phyloP scores from a whole-genome alignment of 2,113 vertebrate species.

The Lamprotornis superbus region DNA sequence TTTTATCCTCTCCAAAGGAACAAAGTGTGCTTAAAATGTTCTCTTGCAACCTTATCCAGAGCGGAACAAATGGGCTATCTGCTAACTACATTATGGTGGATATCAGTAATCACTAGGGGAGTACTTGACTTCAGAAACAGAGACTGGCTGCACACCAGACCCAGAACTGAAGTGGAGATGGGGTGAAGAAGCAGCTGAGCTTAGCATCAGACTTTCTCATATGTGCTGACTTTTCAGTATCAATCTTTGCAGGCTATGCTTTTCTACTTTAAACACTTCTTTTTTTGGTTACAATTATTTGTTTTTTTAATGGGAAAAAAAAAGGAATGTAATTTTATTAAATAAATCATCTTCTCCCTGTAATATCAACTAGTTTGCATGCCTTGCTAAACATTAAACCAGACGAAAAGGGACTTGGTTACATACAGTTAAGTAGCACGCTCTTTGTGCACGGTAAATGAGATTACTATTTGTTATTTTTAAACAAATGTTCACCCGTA shows the following conservation, averaged over 20 bases:
- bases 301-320: background rate
- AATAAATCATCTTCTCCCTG: conserved; percentile 33
- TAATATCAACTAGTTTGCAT: background rate
- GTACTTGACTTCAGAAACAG: background rate
- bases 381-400: conserved; percentile 52
- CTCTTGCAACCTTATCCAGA: background rate
- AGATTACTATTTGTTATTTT: conserved; percentile 68
- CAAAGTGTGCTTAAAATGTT: background rate
- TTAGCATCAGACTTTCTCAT: conserved; percentile 39
- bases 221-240: conserved; percentile 26
- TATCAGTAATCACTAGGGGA: conserved; percentile 33
- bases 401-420: conserved; percentile 56
- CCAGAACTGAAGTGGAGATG: background rate
- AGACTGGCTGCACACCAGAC: conserved; percentile 39
- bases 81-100: conserved; percentile 50
- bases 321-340: conserved; percentile 23
- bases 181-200: conserved; percentile 35
- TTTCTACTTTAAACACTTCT: conserved; percentile 11
- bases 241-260: conserved; percentile 18
- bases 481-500: conserved; percentile 4
- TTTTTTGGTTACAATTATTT: background rate
- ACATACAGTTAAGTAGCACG: conserved; percentile 8
- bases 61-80: conserved; percentile 33
- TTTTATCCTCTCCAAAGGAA: background rate
- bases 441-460: conserved; percentile 30